Conservation (phyloP, 2,888 invertebrate genomes). For the Corbicula japonica region DNA sequence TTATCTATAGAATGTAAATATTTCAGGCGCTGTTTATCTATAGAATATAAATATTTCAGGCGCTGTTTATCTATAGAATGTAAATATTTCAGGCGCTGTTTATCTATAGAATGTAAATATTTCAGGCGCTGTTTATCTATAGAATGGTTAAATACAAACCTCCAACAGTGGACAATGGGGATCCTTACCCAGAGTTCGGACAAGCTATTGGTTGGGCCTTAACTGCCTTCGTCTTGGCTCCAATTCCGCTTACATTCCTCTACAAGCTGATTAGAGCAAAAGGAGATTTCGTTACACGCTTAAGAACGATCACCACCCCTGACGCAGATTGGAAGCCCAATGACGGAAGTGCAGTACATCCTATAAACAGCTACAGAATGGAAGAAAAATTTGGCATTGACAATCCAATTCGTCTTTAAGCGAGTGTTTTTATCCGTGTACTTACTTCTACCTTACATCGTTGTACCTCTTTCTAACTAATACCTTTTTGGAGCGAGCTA, state of each 20-base stretch:
- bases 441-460: too few species aligned
- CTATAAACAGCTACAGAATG: conserved; percentile 42
- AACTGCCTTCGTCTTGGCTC: conserved; percentile 69
- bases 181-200: conserved; percentile 73
- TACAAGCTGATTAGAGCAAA: conserved; percentile 62
- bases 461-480: too few species aligned
- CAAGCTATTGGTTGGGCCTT: conserved; percentile 78
- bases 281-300: conserved; percentile 57
- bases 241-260: conserved; percentile 75
- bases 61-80: too few species aligned
- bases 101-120: too few species aligned
- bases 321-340: conserved; percentile 74
- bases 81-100: too few species aligned
- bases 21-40: too few species aligned
- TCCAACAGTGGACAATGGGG: conserved; percentile 66
- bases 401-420: too few species aligned
- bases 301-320: conserved; percentile 68
- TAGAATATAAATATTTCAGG: too few species aligned
- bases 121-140: too few species aligned
- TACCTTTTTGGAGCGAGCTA: too few species aligned
- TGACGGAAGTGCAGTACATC: conserved; percentile 60
- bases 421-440: too few species aligned
- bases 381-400: conserved; percentile 54
- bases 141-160: conserved; percentile 75
- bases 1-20: too few species aligned